A percentile compares a stretch with the other conserved stretches of the same genome.
Conservation (phyloP, 2,113 vertebrate species). For the Passer montanus region DNA sequence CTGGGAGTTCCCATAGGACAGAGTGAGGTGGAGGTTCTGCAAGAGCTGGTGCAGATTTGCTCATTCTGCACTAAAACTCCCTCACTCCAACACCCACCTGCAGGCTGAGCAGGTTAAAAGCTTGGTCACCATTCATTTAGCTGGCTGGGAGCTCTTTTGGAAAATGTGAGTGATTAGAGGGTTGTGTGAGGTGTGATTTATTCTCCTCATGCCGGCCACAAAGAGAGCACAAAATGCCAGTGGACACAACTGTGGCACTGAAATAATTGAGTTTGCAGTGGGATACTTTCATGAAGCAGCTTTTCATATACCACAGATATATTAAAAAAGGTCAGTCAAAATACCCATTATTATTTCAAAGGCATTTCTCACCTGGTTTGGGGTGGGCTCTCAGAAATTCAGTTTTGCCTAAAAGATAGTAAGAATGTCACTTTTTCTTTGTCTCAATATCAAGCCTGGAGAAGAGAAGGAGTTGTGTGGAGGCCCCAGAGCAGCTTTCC, state of each 20-base stretch:
- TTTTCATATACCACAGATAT: not conserved
- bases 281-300: not conserved
- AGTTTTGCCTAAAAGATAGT: not conserved
- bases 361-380: not conserved
- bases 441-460: not conserved
- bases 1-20: not conserved
- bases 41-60: not conserved
- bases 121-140: not conserved
- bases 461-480: not conserved
- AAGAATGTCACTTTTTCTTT: not conserved
- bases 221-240: not conserved
- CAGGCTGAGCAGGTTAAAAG: not conserved
- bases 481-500: not conserved
- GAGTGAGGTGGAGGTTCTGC: not conserved
- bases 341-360: not conserved
- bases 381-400: not conserved
- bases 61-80: not conserved
- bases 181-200: not conserved
- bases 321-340: not conserved
- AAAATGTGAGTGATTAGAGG: not conserved
- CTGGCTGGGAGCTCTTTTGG: not conserved
- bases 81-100: not conserved
- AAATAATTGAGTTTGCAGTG: not conserved
- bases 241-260: not conserved
- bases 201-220: not conserved